These are phyloP conservation scores for Elymnias hypermnestra DNA, from an alignment of 1,140 invertebrate species.

Conservation along the genomic window DNA sequence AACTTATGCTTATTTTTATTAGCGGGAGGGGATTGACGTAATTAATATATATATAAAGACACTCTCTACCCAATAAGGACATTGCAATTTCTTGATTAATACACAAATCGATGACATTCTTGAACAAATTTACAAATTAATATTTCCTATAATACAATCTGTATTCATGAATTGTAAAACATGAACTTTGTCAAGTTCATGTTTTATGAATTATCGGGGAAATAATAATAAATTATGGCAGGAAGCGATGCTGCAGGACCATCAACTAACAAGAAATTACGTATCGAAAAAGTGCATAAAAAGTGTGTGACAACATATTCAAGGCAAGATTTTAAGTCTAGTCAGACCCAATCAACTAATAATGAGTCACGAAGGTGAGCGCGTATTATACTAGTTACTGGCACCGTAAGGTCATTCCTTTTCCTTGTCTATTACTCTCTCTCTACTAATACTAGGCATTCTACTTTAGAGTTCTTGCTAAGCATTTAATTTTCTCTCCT, in stretches of 20 bases:
- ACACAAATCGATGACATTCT: background rate
- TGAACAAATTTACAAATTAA: background rate
- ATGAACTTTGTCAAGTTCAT: background rate
- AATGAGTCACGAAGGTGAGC: constrained; percentile 11
- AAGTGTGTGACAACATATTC: constrained; percentile 9
- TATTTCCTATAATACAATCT: background rate
- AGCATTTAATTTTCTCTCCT: background rate
- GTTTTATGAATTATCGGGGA: constrained; percentile 5
- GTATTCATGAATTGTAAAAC: background rate
- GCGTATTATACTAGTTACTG: constrained; percentile 6
- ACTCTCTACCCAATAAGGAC: too few species aligned
- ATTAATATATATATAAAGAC: too few species aligned
- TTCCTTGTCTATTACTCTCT: constrained; percentile 3
- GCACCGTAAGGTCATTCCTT: constrained; percentile 1
- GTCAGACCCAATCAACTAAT: constrained; percentile 8
- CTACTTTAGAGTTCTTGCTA: background rate
- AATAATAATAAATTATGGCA: constrained; percentile 9
- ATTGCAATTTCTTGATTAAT: background rate
- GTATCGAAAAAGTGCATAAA: constrained; percentile 2
- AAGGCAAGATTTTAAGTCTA: constrained; percentile 4
- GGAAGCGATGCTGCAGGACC: constrained; percentile 9
- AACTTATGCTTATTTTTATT: too few species aligned
- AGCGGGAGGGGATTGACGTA: too few species aligned
- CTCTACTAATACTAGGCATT: constrained; percentile 4
- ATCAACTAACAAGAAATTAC: constrained; percentile 1